Conservation (phyloP, 2,888 invertebrate genomes). For the Gastracanthus pulcherrimus region DNA sequence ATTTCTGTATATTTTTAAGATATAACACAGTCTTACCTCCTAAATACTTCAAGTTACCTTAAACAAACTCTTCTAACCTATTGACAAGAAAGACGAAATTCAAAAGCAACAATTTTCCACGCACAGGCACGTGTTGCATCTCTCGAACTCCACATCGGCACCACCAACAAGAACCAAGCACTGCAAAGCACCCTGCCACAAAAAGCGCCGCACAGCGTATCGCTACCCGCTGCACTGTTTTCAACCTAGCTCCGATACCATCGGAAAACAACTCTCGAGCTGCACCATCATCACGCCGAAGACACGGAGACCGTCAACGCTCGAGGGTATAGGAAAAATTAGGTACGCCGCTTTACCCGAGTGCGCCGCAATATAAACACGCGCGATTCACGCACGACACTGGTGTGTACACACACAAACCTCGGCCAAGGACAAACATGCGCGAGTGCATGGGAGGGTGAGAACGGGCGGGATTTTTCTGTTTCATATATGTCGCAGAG, state of each 20-base stretch:
- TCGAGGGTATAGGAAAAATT: conserved; percentile 37
- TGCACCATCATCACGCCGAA: background rate
- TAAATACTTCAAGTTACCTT: no score
- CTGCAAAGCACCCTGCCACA: background rate
- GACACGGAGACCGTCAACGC: background rate
- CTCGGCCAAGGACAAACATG: background rate
- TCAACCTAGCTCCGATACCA: background rate
- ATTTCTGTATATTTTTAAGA: no score
- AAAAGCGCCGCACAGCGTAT: background rate
- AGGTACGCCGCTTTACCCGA: conserved; percentile 36
- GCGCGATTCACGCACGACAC: background rate
- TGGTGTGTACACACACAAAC: background rate
- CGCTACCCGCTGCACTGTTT: conserved; percentile 9
- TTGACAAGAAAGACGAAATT: no score
- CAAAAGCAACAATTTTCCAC: background rate
- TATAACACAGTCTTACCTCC: no score
- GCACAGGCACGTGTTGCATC: conserved; percentile 27
- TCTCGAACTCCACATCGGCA: background rate
- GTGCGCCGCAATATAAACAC: conserved; percentile 4
- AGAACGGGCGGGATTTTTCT: background rate
- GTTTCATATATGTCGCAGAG: background rate
- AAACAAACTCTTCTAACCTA: no score
- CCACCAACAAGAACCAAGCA: background rate
- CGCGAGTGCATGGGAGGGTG: background rate
- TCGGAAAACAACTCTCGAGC: background rate